Evolutionary conservation across 2,888 invertebrate genomes (phyloP), one percentile per base, ranked within the genome.

Genomic region (Hyles lineata): DNA sequence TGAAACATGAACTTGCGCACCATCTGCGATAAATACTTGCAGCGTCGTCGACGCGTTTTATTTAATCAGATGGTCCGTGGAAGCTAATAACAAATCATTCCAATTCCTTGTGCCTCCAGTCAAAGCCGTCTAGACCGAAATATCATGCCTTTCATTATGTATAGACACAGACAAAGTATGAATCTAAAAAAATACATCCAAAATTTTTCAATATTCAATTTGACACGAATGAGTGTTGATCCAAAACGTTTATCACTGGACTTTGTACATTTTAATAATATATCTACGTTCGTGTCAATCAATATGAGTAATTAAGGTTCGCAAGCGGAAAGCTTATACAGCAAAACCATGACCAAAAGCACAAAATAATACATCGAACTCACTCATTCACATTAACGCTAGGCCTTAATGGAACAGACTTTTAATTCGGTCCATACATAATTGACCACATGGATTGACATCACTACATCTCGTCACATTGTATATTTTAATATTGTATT

Each of bases 371-470:
- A 86, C 77, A 80, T 76, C 77, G 80, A 82, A 76, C 83, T 78
- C 81, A 83, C 79, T 78, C 78, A 80, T 84, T 85, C 83, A 80
- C 84, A 84, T 88, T 87, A 88, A 84, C 77, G 83, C 85, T 89
- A 91, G 79, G 85, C 87, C 82, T 85, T 88, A 89, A 86, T 84
- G 87, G 87, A 88, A 87, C 87, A 87, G 82, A 87, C 82, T 86
- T 80, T 62, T 86, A 87, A 88, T 90, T 91, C 89, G 89, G 89
- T 88, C 90, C 87, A 84, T 82, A 87, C 79, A 83, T 92, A 94
- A 94, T 94, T 94, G 94, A 94, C 94, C 91, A 89, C 86, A 88
- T 86, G 80, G 82, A 92, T 91, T 91, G 90, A 93, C 92, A 90
- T 85, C 76, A 52, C 60, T 76, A 87, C 84, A 79, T 83, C 84